These are phyloP conservation scores for Drosophila orena DNA, from an alignment of 1,140 invertebrate species.

Conservation along the genomic window DNA sequence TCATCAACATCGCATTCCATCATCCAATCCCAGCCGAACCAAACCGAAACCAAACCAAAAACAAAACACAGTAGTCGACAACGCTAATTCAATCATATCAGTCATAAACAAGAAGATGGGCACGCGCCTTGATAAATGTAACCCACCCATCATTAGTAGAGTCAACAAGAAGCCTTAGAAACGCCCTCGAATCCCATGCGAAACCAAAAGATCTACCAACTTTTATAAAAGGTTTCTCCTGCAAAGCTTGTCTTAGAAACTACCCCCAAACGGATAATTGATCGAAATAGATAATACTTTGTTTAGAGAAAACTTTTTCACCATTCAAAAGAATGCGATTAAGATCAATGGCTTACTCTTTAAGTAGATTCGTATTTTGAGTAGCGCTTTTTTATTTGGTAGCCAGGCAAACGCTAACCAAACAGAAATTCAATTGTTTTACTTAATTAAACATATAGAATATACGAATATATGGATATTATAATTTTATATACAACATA, in stretches of 20 bases:
- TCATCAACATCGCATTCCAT: conserved; percentile 43
- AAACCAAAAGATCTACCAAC: conserved; percentile 41
- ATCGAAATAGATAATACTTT: conserved; percentile 21
- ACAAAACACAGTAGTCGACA: conserved; percentile 53
- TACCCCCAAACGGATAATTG: conserved; percentile 10
- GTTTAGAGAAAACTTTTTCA: conserved; percentile 25
- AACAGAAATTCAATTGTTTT: conserved; percentile 55
- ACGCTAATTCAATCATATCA: conserved; percentile 60
- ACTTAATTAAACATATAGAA: conserved; percentile 49
- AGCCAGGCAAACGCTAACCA: conserved; percentile 52
- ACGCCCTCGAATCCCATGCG: conserved; percentile 32
- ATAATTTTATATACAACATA: conserved; percentile 72
- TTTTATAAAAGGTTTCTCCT: conserved; percentile 43
- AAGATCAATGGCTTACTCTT: conserved; percentile 29
- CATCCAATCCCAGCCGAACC: conserved; percentile 36
- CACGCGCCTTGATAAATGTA: conserved; percentile 68
- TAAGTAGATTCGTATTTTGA: conserved; percentile 53
- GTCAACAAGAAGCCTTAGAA: conserved; percentile 50
- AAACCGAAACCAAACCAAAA: conserved; percentile 27
- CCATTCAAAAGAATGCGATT: conserved; percentile 17
- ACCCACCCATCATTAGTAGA: conserved; percentile 70
- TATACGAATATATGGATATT: conserved; percentile 56
- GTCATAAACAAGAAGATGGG: conserved; percentile 45
- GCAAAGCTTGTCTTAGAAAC: conserved; percentile 58
- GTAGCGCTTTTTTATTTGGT: conserved; percentile 55